A percentile compares a stretch with the other conserved stretches of the same genome.
phyloP scores from a whole-genome alignment of 1,140 invertebrate genomes.

The Bilobella aurantiaca region DNA sequence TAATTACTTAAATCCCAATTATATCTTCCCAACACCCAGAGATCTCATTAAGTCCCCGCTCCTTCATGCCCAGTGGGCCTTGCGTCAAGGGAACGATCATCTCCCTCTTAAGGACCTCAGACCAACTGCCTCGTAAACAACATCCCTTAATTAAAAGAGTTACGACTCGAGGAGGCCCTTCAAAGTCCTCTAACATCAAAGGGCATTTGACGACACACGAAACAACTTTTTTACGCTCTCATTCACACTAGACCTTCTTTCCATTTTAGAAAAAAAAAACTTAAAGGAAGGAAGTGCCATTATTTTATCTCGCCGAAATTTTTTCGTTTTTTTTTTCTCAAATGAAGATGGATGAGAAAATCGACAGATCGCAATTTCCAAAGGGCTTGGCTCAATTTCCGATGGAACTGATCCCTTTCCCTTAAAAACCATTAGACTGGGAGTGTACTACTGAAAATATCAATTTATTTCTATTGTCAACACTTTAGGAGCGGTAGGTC shows the following conservation, averaged over 20 bases:
- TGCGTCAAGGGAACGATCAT: not conserved
- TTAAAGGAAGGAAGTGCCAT: too few species aligned
- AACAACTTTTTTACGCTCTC: not conserved
- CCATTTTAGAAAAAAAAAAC: too few species aligned
- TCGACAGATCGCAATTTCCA: too few species aligned
- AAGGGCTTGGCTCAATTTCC: too few species aligned
- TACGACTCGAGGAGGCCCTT: not conserved
- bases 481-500: too few species aligned
- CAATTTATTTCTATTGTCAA: not conserved
- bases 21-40: not conserved
- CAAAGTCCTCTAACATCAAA: not conserved
- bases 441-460: not conserved
- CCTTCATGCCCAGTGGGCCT: not conserved
- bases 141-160: not conserved
- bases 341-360: not conserved
- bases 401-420: too few species aligned
- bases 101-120: not conserved
- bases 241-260: too few species aligned
- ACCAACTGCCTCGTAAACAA: not conserved
- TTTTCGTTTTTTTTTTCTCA: not conserved
- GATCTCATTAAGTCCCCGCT: not conserved
- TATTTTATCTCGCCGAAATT: too few species aligned
- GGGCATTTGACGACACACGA: not conserved
- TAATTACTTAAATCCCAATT: slow-evolving; percentile 4
- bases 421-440: not conserved